Evolutionary conservation across 2,797 vertebrate species (phyloP), one percentile per base, ranked within the genome.

Genomic region (Bradypus variegatus): DNA sequence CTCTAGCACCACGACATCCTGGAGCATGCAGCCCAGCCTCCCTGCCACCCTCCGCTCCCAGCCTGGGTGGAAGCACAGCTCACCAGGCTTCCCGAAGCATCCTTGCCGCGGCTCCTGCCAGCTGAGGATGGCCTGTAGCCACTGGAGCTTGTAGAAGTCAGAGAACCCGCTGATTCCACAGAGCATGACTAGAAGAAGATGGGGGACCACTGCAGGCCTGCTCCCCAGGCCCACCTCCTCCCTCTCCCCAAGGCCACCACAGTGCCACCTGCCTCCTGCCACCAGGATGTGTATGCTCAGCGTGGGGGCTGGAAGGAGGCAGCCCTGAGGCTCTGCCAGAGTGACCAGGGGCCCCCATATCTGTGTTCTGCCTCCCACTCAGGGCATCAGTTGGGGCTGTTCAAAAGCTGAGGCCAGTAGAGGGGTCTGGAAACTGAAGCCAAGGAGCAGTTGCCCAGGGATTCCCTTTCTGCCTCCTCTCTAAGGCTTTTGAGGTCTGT

Each of bases 111-210:
- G 96, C 9, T 97, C 97, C 97, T 98, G 98, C 97, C 98, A 98
- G 45, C 92, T 70, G 78, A 99, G 96, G 93, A 99, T 98, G 91
- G 97, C 96, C 94, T 98, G 97, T 95, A 99, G 97, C 98, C 98
- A 98, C 0, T 90, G 96, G 10, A 96, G 91, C 96, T 98, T 98
- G 97, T 98, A 98, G 97, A 98, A 98, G 95, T 99, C 98, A 0
- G 98, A 98, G 97, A 98, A 99, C 77, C 98, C 98, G 4, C 96
- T 94, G 95, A 98, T 84, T 64, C 98, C 98, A 69, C 98, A 99
- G 58, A 99, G 96, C 91, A 98, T 96, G 95, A 99, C 98, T 99
- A 95, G 21, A 94, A 92, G 62, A 58, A 86, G 62, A 92, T 16
- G 38, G 85, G 36, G 4, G 27, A 13, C 16, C 9, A 79, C 75